Conservation (phyloP, 2,113 vertebrate genomes). For the Vireo altiloquus region DNA sequence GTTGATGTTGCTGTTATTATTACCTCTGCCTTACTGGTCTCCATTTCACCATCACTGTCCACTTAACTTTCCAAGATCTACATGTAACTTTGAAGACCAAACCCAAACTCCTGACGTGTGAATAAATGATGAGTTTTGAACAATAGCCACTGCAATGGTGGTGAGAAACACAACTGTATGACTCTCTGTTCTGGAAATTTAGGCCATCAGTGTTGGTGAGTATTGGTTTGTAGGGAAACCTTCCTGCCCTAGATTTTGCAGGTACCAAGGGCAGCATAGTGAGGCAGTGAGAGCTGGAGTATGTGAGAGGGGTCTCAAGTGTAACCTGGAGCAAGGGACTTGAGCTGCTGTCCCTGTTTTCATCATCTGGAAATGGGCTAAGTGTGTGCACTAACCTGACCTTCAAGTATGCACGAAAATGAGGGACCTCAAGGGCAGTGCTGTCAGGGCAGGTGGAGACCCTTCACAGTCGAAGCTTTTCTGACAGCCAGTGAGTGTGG, state of each 20-base stretch:
- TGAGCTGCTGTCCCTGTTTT: neutral
- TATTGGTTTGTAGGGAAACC: neutral
- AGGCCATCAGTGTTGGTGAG: neutral
- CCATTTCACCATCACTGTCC: neutral
- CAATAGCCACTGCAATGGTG: neutral
- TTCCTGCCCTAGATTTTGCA: neutral
- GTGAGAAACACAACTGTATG: neutral
- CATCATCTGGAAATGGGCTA: neutral
- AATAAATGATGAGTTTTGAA: neutral
- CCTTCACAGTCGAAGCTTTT: accelerated
- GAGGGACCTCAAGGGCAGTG: accelerated
- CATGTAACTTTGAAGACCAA: neutral
- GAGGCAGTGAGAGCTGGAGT: neutral
- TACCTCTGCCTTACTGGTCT: neutral
- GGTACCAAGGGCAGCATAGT: neutral
- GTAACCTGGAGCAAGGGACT: neutral
- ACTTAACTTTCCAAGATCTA: neutral
- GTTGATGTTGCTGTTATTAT: neutral
- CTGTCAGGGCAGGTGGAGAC: neutral
- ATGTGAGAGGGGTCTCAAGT: accelerated
- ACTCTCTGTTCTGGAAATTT: neutral
- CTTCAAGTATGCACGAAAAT: neutral
- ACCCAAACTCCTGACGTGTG: neutral
- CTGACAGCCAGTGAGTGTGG: neutral
- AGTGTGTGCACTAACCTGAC: neutral